Base-by-base conservation (phyloP, 2,113 vertebrate genomes). In the Cardinalis cardinalis region DNA sequence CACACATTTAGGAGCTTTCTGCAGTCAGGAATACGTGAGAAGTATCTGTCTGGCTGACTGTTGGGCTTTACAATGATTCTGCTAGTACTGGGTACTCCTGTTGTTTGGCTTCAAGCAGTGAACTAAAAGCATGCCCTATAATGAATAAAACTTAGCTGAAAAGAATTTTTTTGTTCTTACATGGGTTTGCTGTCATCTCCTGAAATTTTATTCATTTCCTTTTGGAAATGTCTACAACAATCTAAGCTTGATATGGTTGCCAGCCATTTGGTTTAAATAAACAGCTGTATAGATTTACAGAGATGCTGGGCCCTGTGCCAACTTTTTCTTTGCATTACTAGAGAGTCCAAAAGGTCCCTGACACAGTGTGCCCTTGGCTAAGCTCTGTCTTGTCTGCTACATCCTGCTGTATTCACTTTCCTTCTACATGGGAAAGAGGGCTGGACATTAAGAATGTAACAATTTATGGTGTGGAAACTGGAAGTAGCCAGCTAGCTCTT, bases 181-280 rank as follows among this genome's bases (percentile, higher is more conserved):
- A 66, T 88, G 86, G 61, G 53, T 88, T 86, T 74, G 88, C 91
- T 95, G 90, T 93, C 94, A 85, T 87, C 84, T 94, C 91, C 87
- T 84, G 90, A 88, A 92, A 89, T 76, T 89, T 84, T 92, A 84
- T 55, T 91, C 51, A 90, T 94, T 95, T 96, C 87, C 92, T 88
- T 92, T 95, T 94, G 89, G 87, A 93, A 89, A 90, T 61, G 53
- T 34, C 75, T 93, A 29, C 70, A 89, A 70, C 83, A 93, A 53
- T 86, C 69, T 70, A 82, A 83, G 76, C 44, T 75, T 71, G 73
- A 89, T 88, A 76, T 75, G 38, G 43, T 80, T 75, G 65, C 87
- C 92, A 91, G 89, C 53, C 90, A 82, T 94, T 93, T 85, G 96
- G 80, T 91, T 96, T 92, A 91, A 95, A 95, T 96, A 94, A 95